Evolutionary conservation across 2,797 vertebrate species (phyloP).

Genomic region (Pangasius sanitwongsei): DNA sequence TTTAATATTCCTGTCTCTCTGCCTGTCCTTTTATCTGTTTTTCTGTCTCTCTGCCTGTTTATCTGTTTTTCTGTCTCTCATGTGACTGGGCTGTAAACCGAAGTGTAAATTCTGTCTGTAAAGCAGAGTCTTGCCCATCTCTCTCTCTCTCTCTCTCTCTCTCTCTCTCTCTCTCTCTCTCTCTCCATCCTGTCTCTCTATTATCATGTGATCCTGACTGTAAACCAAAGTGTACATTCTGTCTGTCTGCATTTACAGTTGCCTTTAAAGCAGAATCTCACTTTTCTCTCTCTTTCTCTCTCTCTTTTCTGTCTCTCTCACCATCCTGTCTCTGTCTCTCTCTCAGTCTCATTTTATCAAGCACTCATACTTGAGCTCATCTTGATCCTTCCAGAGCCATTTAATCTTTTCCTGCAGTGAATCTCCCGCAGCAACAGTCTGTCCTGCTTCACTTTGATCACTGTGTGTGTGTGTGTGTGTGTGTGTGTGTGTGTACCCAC

Average conservation of each 20-base stretch:
- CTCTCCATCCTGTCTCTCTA: neutral
- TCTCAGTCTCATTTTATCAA: conserved; percentile 8
- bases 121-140: no score
- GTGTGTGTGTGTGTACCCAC: neutral
- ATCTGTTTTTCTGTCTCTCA: neutral
- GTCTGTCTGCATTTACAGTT: neutral
- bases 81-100: no score
- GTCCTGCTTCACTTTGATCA: conserved; percentile 56
- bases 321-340: neutral
- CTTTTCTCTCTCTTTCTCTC: conserved; percentile 1
- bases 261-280: neutral
- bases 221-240: neutral
- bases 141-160: no score
- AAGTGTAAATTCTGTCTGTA: no score
- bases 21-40: neutral
- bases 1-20: neutral
- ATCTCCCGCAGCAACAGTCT: conserved; percentile 48
- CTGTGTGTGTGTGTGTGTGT: neutral
- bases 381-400: conserved; percentile 46
- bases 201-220: neutral
- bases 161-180: no score
- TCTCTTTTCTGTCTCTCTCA: conserved; percentile 31
- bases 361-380: conserved; percentile 41
- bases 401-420: conserved; percentile 55
- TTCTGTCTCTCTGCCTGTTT: neutral